Evolutionary conservation across 1,140 invertebrate genomes (phyloP), one percentile per base, ranked within the genome.

Genomic region (Halyomorpha halys): DNA sequence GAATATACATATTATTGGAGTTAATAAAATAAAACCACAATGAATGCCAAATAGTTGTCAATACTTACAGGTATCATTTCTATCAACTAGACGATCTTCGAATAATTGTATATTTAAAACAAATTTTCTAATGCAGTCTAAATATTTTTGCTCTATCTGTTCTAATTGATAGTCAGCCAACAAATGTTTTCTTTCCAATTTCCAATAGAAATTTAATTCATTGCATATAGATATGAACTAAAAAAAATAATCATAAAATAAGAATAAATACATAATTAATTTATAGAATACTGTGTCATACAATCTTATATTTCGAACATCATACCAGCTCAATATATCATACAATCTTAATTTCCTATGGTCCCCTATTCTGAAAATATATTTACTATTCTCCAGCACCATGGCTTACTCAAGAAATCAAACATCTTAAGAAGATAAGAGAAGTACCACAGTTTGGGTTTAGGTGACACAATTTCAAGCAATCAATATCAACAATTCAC

Each of bases 41-140:
- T 18, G 47, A 49, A 19, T 47, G 18, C 45, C 13, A n/a, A 4
- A 3, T 15, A n/a, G 13, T 47, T 5, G 13, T 49, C 5, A 8
- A 49, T 49, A 18, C 47, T 49, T 49, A 49, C 47, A 49, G 5
- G 47, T 49, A 21, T 49, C 47, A 49, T 49, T 49, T 49, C 21
- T 49, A 16, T 49, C 47, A 4, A 49, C n/a, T 4, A 49, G 47
- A 18, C 47, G 47, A 8, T 49, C 47, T 49, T 49, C 47, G 21
- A 49, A 49, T 11, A 49, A 49, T 11, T 49, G 47, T 1, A 49
- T 19, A 49, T 49, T 49, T 19, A 1, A 2, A 13, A 21, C 47
- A 49, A 49, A 49, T 18, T 18, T 19, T 14, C 21, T 49, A 4
- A 49, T n/a, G 21, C 47, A 49, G 21, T 49, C n/a, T 8, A 49